Conservation (phyloP, 2,113 vertebrate species). For the Salminus brasiliensis region DNA sequence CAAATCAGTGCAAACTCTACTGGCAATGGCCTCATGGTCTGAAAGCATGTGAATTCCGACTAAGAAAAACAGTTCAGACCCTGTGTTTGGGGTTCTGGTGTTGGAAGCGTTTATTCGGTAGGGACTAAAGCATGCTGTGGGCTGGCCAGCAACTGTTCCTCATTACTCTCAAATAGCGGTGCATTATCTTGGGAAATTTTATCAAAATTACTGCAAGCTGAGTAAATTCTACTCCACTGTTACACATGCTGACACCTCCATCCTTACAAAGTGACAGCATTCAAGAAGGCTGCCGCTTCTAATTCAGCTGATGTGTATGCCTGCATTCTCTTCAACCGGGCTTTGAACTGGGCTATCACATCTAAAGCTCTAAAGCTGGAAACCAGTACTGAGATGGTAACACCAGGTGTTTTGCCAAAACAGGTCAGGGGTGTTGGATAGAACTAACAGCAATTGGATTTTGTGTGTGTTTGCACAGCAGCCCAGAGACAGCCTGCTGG, state of each 20-base stretch:
- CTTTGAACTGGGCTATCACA: background rate
- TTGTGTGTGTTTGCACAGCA: slow-evolving; percentile 32
- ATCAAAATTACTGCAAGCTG: too few relatives aligned
- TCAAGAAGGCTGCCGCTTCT: slow-evolving; percentile 20
- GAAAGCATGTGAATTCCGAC: too few relatives aligned
- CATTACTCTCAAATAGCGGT: slow-evolving; percentile 11
- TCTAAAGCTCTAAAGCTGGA: background rate
- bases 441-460: background rate
- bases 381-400: slow-evolving; percentile 14
- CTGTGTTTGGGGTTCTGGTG: too few relatives aligned
- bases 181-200: slow-evolving; percentile 24
- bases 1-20: too few relatives aligned
- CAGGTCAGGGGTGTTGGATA: background rate
- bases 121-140: too few relatives aligned
- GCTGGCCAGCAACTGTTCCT: background rate
- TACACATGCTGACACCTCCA: background rate
- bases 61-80: too few relatives aligned
- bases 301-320: slow-evolving; percentile 2
- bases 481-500: slow-evolving; percentile 41
- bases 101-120: too few relatives aligned
- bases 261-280: background rate
- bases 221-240: too few relatives aligned
- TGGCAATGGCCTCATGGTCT: too few relatives aligned
- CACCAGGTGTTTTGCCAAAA: slow-evolving; percentile 33
- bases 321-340: background rate